Conservation (phyloP, 64 coral and sea anemone genomes). For the Stichodactyla mertensii region DNA sequence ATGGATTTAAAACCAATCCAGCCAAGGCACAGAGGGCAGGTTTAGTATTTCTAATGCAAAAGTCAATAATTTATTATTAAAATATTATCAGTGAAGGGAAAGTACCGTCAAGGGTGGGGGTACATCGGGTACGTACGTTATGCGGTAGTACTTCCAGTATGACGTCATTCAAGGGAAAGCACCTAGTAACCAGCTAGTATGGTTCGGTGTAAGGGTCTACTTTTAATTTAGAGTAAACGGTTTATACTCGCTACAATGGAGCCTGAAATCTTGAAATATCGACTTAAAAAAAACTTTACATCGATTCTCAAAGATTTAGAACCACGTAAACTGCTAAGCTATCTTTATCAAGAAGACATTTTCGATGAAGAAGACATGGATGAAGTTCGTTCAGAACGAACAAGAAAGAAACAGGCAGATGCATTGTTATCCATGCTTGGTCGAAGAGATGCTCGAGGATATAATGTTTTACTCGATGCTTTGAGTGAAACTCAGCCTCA, state of each 20-base stretch:
- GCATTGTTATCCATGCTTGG: slow-evolving; percentile 37
- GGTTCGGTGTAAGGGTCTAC: no score
- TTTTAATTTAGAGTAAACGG: no score
- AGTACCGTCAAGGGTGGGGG: no score
- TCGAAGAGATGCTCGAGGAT: neutral
- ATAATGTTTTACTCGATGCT: slow-evolving; percentile 28
- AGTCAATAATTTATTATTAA: no score
- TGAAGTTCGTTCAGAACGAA: slow-evolving; percentile 49
- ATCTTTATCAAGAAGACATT: slow-evolving; percentile 73
- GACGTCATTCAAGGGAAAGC: no score
- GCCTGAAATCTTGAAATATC: slow-evolving; percentile 11
- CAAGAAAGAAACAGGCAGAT: slow-evolving; percentile 59
- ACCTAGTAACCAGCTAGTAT: no score
- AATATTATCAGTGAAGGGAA: no score
- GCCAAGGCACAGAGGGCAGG: no score
- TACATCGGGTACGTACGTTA: no score
- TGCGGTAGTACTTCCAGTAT: no score
- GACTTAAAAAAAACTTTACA: slow-evolving; percentile 43
- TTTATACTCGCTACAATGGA: neutral
- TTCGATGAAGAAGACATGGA: slow-evolving; percentile 82
- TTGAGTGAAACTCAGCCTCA: slow-evolving; percentile 44
- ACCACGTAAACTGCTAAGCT: slow-evolving; percentile 42
- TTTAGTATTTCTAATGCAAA: no score
- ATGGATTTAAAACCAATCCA: no score
- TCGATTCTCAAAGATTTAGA: slow-evolving; percentile 61